Conservation (phyloP, 2,113 vertebrate genomes). For the Neolamprologus brichardi region DNA sequence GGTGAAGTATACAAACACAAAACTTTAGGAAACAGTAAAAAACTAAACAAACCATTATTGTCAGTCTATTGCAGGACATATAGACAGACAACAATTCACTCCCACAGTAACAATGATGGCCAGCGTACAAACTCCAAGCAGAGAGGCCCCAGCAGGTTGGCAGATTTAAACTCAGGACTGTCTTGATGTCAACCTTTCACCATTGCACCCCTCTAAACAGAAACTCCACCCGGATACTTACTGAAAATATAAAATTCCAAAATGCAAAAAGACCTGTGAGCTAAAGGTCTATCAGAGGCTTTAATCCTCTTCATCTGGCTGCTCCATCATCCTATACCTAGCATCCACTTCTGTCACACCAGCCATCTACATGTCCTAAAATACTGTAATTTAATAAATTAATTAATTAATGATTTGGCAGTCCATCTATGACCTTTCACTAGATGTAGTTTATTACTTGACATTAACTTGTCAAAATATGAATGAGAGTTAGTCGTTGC, state of each 20-base stretch:
- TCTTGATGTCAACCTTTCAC: not conserved
- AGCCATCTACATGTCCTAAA: not conserved
- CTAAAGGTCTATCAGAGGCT: not conserved
- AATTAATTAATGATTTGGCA: not conserved
- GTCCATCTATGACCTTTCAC: not conserved
- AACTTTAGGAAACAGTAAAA: not conserved
- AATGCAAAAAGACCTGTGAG: not conserved
- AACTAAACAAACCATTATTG: not conserved
- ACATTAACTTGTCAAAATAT: not conserved
- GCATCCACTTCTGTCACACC: not conserved
- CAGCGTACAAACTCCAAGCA: not conserved
- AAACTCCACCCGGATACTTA: not conserved
- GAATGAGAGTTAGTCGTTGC: fast-evolving
- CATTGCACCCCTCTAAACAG: not conserved
- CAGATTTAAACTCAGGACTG: not conserved
- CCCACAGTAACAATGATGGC: not conserved
- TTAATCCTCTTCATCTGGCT: not conserved
- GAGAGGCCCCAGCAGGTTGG: not conserved
- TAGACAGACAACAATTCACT: fast-evolving
- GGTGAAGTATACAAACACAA: not conserved
- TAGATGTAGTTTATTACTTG: not conserved
- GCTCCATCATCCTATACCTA: not conserved
- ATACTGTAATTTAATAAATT: not conserved
- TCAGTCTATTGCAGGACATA: not conserved
- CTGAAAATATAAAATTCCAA: not conserved